Conservation (phyloP, 2,113 vertebrate species). For the Ammodramus savannarum region DNA sequence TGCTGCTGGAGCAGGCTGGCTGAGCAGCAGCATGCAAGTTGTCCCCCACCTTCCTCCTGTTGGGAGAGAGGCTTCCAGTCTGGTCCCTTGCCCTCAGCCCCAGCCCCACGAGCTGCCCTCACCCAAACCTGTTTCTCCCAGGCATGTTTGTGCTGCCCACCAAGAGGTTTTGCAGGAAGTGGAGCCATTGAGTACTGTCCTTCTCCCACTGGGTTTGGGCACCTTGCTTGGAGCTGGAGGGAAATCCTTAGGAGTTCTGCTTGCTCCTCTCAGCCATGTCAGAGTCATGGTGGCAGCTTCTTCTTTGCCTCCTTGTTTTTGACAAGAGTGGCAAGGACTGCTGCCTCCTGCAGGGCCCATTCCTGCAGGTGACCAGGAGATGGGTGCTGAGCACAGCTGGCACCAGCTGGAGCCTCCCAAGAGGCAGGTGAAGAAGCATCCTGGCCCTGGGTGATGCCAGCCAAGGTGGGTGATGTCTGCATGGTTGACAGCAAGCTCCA, state of each 20-base stretch:
- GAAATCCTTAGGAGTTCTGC: background rate
- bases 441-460: background rate
- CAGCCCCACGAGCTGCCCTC: fast-evolving
- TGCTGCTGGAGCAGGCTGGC: background rate
- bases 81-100: fast-evolving
- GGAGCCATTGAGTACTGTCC: fast-evolving
- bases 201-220: background rate
- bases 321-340: background rate
- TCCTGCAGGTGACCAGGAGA: fast-evolving
- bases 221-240: background rate
- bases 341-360: background rate
- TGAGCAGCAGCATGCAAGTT: background rate
- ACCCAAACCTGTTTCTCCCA: background rate
- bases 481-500: fast-evolving
- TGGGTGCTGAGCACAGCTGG: fast-evolving
- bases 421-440: background rate
- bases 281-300: background rate
- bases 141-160: background rate
- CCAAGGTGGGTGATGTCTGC: background rate
- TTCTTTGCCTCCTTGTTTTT: background rate
- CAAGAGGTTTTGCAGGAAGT: fast-evolving
- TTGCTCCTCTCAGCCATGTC: background rate
- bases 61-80: background rate
- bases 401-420: background rate
- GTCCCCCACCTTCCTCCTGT: background rate